Conservation (phyloP, 2,113 vertebrate species). For the Engraulis encrasicolus region DNA sequence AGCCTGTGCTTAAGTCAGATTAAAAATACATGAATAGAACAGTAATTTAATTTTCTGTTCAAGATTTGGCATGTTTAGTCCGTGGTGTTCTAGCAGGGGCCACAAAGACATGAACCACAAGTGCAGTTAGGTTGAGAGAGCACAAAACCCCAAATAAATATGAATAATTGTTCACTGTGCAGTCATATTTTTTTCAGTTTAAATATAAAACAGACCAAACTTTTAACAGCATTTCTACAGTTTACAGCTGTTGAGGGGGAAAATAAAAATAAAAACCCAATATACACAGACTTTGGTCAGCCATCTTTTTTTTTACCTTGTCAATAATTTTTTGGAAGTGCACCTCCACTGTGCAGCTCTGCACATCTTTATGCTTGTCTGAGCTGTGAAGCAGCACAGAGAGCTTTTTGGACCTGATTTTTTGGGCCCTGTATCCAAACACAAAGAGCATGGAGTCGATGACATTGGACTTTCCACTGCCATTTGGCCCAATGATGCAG, state of each 20-base stretch:
- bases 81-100: background rate
- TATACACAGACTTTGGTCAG: background rate
- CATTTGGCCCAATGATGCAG: slow-evolving; percentile 97
- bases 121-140: background rate
- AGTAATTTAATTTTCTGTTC: background rate
- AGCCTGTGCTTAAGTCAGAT: background rate
- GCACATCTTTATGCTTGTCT: slow-evolving; percentile 87
- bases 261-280: background rate
- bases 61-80: background rate
- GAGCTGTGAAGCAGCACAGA: slow-evolving; percentile 97
- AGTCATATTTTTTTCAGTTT: background rate
- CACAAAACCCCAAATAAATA: background rate
- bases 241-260: background rate
- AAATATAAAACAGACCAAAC: background rate
- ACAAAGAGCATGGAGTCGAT: slow-evolving; percentile 99
- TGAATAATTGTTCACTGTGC: background rate
- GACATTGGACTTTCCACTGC: slow-evolving; percentile 98
- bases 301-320: slow-evolving; percentile 79
- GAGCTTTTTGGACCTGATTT: slow-evolving; percentile 97
- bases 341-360: slow-evolving; percentile 94
- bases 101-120: background rate
- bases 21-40: background rate
- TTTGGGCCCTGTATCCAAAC: slow-evolving; percentile 97
- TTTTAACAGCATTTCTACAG: background rate
- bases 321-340: slow-evolving; percentile 98